A percentile compares a stretch with the other conserved stretches of the same genome.
phyloP scores from a whole-genome alignment of 2,113 vertebrate species.

The Neotoma lepida region DNA sequence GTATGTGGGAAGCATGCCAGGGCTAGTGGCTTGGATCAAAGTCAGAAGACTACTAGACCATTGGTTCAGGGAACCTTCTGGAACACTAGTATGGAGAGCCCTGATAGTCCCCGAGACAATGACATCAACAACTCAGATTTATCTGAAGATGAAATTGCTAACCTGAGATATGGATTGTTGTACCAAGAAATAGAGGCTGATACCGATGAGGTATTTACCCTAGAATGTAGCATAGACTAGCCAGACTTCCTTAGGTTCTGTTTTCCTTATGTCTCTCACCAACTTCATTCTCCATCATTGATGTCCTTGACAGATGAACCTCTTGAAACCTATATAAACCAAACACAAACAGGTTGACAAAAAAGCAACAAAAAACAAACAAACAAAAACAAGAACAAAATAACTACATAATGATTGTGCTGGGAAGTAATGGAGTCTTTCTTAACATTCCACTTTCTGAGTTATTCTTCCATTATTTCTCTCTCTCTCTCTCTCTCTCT shows the following conservation, averaged over 20 bases:
- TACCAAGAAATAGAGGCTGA: conserved; percentile 95
- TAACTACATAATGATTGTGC: neutral
- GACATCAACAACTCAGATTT: conserved; percentile 94
- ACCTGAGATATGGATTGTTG: conserved; percentile 95
- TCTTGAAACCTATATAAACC: conserved; percentile 75
- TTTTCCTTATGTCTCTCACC: conserved; percentile 82
- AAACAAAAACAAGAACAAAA: neutral
- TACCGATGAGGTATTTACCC: conserved; percentile 95
- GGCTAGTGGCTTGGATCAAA: conserved; percentile 63
- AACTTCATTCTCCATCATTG: conserved; percentile 70
- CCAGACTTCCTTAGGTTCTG: conserved; percentile 84
- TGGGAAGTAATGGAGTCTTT: neutral
- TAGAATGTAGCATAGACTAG: conserved; percentile 89
- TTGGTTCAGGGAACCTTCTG: conserved; percentile 80
- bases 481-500: neutral
- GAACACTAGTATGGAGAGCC: conserved; percentile 84
- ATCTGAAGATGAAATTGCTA: conserved; percentile 97
- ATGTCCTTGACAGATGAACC: conserved; percentile 66
- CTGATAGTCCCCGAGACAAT: conserved; percentile 90
- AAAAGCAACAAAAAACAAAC: conserved; percentile 44
- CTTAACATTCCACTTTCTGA: neutral
- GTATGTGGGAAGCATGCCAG: too few relatives aligned
- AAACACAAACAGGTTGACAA: conserved; percentile 81
- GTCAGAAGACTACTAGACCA: conserved; percentile 76
- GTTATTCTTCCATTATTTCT: neutral